Evolutionary conservation across 2,113 vertebrate species (phyloP).

Genomic region (Piaya cayana): DNA sequence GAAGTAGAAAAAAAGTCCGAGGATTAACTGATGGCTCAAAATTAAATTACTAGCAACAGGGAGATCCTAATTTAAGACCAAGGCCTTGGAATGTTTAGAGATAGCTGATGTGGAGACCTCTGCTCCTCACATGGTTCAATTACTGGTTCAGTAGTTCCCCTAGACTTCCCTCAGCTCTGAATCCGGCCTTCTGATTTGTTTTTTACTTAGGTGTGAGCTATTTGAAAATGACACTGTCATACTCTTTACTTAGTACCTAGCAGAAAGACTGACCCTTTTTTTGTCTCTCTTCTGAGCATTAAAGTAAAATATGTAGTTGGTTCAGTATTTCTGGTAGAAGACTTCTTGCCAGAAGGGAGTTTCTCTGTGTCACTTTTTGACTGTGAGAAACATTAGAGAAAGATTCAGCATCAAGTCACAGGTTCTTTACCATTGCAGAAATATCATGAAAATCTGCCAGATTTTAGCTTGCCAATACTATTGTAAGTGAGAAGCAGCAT

Average conservation of each 20-base stretch:
- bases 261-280: not conserved
- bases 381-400: not conserved
- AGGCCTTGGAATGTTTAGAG: not conserved
- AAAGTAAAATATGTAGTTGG: not conserved
- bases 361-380: not conserved
- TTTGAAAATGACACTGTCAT: not conserved
- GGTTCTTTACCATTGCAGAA: not conserved
- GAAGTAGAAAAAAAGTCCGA: not conserved
- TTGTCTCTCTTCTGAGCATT: not conserved
- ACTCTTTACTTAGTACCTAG: not conserved
- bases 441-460: not conserved
- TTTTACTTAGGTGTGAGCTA: not conserved
- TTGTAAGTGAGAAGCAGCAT: not conserved
- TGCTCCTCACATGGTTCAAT: not conserved
- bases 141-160: not conserved
- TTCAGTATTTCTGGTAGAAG: not conserved
- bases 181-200: not conserved
- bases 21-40: not conserved
- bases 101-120: not conserved
- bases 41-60: not conserved
- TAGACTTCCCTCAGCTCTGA: not conserved
- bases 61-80: not conserved
- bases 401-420: not conserved
- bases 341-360: not conserved
- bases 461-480: not conserved